phyloP scores from a whole-genome alignment of 2,797 vertebrate genomes.

The Poliocrania exsul region DNA sequence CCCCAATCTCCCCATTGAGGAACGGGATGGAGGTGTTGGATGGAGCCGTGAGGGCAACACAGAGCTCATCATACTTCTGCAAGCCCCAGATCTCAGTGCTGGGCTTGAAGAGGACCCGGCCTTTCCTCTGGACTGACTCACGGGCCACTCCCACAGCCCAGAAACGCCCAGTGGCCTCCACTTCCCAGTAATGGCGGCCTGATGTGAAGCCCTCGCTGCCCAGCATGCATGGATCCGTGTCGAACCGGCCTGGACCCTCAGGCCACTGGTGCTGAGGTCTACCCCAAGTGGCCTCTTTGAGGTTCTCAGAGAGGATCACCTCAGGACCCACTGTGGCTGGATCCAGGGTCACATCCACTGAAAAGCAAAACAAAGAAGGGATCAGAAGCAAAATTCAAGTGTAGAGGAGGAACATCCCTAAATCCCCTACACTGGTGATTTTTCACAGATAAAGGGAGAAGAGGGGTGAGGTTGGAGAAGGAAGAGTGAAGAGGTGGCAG shows the following conservation, averaged over 20 bases:
- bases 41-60: conserved; percentile 10
- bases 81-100: background rate
- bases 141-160: conserved; percentile 28
- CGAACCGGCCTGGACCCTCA: background rate
- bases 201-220: conserved; percentile 26
- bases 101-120: conserved; percentile 30
- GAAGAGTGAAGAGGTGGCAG: background rate
- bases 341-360: conserved; percentile 38
- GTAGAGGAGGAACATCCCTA: rapidly evolving
- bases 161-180: conserved; percentile 2
- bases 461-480: background rate
- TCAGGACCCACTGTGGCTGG: conserved; percentile 4
- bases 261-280: background rate
- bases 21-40: background rate
- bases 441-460: background rate
- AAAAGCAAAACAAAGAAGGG: background rate
- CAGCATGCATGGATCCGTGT: conserved; percentile 32
- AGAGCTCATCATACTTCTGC: conserved; percentile 38
- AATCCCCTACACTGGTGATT: background rate
- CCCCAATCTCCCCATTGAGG: background rate
- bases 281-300: conserved; percentile 32
- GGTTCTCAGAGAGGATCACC: conserved; percentile 36
- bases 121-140: background rate
- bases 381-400: background rate
- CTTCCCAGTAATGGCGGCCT: conserved; percentile 41